Percentiles rank a stretch among this genome's conserved stretches.
Evolutionary conservation across 2,888 invertebrate species (phyloP).

Genomic region (Luffia ferchaultella): DNA sequence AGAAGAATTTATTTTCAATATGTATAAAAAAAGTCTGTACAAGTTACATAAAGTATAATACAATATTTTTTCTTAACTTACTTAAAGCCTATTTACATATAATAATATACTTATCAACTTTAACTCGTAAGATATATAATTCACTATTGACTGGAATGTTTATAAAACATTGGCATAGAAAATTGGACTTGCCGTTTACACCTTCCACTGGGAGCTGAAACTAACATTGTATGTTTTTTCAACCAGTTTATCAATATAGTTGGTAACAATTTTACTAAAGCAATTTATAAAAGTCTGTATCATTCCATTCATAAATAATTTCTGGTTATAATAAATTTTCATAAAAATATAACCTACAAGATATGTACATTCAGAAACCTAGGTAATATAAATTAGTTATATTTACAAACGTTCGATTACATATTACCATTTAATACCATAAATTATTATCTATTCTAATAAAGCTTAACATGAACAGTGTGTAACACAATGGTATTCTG

Average conservation of each 20-base stretch:
- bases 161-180: constrained; percentile 27
- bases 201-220: constrained; percentile 34
- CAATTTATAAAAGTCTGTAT: too few species aligned
- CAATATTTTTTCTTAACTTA: constrained; percentile 17
- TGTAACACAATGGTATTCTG: too few species aligned
- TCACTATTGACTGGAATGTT: constrained; percentile 44
- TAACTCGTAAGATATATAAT: constrained; percentile 23
- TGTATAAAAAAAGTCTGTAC: constrained; percentile 12
- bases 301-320: too few species aligned
- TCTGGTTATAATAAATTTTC: too few species aligned
- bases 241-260: too few species aligned
- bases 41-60: constrained; percentile 14
- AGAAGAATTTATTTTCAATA: constrained; percentile 11
- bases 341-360: too few species aligned
- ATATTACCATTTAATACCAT: background rate
- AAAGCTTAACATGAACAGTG: constrained; percentile 36
- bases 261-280: too few species aligned
- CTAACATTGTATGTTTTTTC: constrained; percentile 12
- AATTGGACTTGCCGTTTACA: constrained; percentile 12
- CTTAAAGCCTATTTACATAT: constrained; percentile 22
- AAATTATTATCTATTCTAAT: constrained; percentile 4
- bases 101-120: constrained; percentile 23
- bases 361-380: too few species aligned
- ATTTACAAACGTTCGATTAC: constrained; percentile 8
- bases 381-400: constrained; percentile 5